phyloP scores from a whole-genome alignment of 2,888 invertebrate genomes.

The Leptothorax acervorum region DNA sequence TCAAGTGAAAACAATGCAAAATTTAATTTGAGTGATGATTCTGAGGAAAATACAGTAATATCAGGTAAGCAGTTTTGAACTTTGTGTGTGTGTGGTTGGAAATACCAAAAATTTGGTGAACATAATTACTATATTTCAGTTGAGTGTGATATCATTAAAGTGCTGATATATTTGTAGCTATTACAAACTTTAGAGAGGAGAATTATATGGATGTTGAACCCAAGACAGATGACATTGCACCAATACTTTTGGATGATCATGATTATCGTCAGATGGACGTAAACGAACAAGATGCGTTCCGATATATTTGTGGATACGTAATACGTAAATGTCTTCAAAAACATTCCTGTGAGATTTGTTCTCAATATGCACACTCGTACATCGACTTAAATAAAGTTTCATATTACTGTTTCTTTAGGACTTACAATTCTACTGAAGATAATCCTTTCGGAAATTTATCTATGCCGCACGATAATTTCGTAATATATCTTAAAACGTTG shows the following conservation, averaged over 20 bases:
- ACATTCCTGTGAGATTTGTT: neutral
- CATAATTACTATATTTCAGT: no score
- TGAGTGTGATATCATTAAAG: neutral
- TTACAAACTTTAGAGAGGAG: neutral
- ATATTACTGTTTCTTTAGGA: conserved; percentile 1
- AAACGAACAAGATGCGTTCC: neutral
- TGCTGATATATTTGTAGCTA: neutral
- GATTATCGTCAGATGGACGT: conserved; percentile 18
- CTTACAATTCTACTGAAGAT: conserved; percentile 5
- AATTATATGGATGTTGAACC: no score
- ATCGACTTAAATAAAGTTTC: conserved; percentile 1
- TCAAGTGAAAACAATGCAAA: no score
- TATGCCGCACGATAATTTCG: neutral
- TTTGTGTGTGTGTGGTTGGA: no score
- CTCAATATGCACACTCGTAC: neutral
- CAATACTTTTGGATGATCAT: conserved; percentile 14
- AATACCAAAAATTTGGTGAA: no score
- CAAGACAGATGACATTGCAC: no score
- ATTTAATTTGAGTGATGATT: no score
- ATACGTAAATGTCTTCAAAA: conserved; percentile 10
- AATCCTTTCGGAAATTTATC: neutral
- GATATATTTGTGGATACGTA: neutral
- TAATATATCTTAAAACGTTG: neutral
- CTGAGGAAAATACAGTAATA: no score
- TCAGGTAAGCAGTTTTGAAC: no score